Evolutionary conservation across 2,888 invertebrate species (phyloP), one percentile per base, ranked within the genome.

Genomic region (Hydropsyche betteni): DNA sequence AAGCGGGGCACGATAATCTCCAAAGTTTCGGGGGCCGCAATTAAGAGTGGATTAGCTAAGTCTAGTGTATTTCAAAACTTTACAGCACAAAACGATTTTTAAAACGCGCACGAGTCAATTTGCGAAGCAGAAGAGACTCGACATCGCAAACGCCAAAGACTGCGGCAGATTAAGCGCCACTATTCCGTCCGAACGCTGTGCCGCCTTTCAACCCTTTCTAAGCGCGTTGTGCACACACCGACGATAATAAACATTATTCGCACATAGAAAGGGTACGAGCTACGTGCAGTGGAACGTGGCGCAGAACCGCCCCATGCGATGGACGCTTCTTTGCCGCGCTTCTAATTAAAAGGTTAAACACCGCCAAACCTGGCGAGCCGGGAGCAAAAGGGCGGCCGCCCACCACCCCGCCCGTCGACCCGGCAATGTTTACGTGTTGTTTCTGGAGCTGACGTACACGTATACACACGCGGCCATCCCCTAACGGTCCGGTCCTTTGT

Each of bases 301-400:
- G 44, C 7, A 44, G 7, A 44, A 44, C n/a, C 14, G 5, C 69
- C 51, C 69, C 14, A 5, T 33, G 33, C 34, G 38, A 55, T 33
- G 4, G 50, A 53, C 16, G 74, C 58, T 74, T 74, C 74, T 74
- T 74, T 74, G 61, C 51, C 70, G 76, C 58, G 74, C 69, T 55
- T 61, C 69, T 74, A 76, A 74, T 74, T 52, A 76, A 76, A 76
- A 69, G 74, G 76, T 76, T 74, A 69, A 74, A 70, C 73, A 75
- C 36, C 51, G 58, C 51, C 12, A 34, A 36, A 12, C 64, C 36
- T 16, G 38, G 68, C n/a, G 69, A 16, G 51, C 14, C 12, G 44
- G 38, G 16, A 34, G 14, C 12, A 44, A 44, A 12, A 7, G 16
- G 38, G n/a, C 34, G 24, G 24, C 52, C 68, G 44, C 72, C 12